phyloP scores from a whole-genome alignment of 2,797 vertebrate genomes.

The Odontamblyopus lacepedii region DNA sequence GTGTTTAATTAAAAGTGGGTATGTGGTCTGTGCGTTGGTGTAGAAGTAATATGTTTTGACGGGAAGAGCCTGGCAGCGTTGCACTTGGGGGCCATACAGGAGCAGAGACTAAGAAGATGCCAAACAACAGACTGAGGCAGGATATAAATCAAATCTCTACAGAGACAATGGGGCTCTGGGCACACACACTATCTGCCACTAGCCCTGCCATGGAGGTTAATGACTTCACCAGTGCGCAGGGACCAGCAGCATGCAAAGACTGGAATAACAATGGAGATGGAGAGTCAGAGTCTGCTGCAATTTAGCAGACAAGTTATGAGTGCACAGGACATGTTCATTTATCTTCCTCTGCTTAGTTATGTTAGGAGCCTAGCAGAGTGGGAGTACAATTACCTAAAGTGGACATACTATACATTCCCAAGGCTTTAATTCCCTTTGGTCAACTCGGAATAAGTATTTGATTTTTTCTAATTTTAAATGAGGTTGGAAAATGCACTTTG shows the following conservation, averaged over 20 bases:
- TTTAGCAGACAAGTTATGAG: slow-evolving; percentile 11
- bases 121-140: slow-evolving; percentile 70
- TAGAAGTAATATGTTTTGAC: slow-evolving; percentile 68
- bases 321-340: not conserved
- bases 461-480: too few species aligned
- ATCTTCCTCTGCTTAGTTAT: not conserved
- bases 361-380: not conserved
- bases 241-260: slow-evolving; percentile 39
- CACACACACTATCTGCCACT: slow-evolving; percentile 34
- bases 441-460: too few species aligned
- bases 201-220: slow-evolving; percentile 54
- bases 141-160: slow-evolving; percentile 74
- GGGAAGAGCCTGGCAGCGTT: slow-evolving; percentile 47
- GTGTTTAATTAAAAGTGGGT: slow-evolving; percentile 50
- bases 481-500: too few species aligned
- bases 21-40: slow-evolving; percentile 38
- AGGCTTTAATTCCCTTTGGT: too few species aligned
- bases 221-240: slow-evolving; percentile 48
- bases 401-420: too few species aligned
- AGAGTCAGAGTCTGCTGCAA: slow-evolving; percentile 12
- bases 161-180: slow-evolving; percentile 53
- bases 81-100: slow-evolving; percentile 47
- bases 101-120: slow-evolving; percentile 62
- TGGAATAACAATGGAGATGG: slow-evolving; percentile 29
- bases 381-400: too few species aligned